These are phyloP conservation scores for Syngnathus typhle DNA, from an alignment of 2,113 vertebrate genomes.

Conservation along the genomic window DNA sequence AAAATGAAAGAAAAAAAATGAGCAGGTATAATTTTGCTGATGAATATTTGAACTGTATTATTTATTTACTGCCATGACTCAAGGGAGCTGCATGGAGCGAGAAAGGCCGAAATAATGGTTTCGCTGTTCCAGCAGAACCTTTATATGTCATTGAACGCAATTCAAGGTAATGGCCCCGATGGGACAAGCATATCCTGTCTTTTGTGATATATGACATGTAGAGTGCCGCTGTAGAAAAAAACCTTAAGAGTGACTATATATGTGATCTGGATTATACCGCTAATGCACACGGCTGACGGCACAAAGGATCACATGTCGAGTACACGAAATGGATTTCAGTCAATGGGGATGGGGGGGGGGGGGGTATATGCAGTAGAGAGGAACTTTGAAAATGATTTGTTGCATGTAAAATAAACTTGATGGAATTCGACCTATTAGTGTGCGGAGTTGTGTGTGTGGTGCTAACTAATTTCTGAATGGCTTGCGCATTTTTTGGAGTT, in stretches of 20 bases:
- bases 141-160: slow-evolving; percentile 1
- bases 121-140: neutral
- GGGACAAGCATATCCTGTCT: neutral
- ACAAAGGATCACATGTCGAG: neutral
- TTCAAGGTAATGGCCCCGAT: neutral
- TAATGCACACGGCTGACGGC: slow-evolving; percentile 1
- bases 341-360: neutral
- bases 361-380: neutral
- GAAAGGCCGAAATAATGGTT: neutral
- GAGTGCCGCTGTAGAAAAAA: neutral
- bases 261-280: neutral
- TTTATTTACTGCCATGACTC: neutral
- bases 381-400: too few relatives aligned
- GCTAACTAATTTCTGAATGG: neutral
- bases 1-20: too few relatives aligned
- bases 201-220: neutral
- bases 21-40: neutral
- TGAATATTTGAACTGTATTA: neutral
- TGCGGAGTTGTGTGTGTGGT: neutral
- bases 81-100: neutral
- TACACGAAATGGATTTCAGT: neutral
- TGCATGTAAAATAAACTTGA: too few relatives aligned
- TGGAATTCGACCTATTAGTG: too few relatives aligned
- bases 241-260: neutral
- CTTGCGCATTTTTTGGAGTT: neutral